Evolutionary conservation across 2,888 invertebrate species (phyloP).

Genomic region (Pseudolycoriella hygida): DNA sequence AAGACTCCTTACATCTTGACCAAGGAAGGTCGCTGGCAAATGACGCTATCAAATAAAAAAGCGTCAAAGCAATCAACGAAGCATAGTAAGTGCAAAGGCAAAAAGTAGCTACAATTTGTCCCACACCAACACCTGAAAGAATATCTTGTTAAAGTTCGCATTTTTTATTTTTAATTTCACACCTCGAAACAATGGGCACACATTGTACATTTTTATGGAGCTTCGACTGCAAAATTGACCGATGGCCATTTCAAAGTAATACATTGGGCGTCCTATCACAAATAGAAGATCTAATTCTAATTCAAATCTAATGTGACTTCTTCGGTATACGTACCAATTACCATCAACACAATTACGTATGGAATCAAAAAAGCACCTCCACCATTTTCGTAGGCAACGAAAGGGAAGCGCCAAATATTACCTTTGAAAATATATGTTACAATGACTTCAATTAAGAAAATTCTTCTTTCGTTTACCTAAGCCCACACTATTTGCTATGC

Average conservation of each 20-base stretch:
- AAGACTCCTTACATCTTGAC: conserved; percentile 38
- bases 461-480: conserved; percentile 29
- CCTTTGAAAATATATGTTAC: conserved; percentile 21
- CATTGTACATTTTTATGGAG: conserved; percentile 48
- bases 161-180: conserved; percentile 7
- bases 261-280: conserved; percentile 52
- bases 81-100: conserved; percentile 62
- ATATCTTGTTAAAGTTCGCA: neutral
- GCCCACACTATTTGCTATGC: conserved; percentile 55
- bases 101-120: conserved; percentile 41
- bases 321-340: conserved; percentile 29
- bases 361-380: conserved; percentile 59
- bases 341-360: conserved; percentile 46
- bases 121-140: conserved; percentile 44
- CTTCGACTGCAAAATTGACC: conserved; percentile 73
- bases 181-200: conserved; percentile 63
- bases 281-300: no score
- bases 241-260: conserved; percentile 64
- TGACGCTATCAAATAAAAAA: conserved; percentile 56
- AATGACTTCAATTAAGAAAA: no score
- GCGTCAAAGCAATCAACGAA: conserved; percentile 50
- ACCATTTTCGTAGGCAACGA: conserved; percentile 50
- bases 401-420: conserved; percentile 50
- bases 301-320: no score
- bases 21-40: conserved; percentile 54